phyloP scores from a whole-genome alignment of 2,797 vertebrate species.

The Perodicticus potto region DNA sequence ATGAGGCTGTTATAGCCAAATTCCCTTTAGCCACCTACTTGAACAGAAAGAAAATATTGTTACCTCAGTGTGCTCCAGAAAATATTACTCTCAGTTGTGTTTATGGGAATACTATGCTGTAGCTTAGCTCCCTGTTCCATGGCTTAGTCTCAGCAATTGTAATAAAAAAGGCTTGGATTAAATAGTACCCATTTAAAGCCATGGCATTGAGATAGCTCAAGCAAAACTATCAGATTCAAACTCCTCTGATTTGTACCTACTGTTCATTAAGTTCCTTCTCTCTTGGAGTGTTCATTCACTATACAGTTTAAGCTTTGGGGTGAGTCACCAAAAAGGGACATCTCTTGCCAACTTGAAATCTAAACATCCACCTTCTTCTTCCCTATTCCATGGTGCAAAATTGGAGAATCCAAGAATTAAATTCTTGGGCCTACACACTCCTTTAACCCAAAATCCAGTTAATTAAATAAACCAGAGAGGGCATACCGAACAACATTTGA shows the following conservation, averaged over 20 bases:
- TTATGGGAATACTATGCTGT: slow-evolving; percentile 54
- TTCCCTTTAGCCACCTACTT: slow-evolving; percentile 65
- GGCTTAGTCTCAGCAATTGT: slow-evolving; percentile 66
- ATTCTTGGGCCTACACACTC: neutral
- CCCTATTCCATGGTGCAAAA: slow-evolving; percentile 1
- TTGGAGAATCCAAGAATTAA: neutral
- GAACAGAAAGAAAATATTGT: slow-evolving; percentile 53
- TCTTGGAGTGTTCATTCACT: neutral
- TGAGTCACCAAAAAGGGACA: slow-evolving; percentile 9
- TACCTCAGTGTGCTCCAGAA: neutral
- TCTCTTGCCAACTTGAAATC: neutral
- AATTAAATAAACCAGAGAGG: slow-evolving; percentile 44
- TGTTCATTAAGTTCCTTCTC: slow-evolving; percentile 47
- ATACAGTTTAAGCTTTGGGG: slow-evolving; percentile 48
- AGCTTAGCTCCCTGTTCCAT: slow-evolving; percentile 38
- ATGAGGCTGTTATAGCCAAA: slow-evolving; percentile 65
- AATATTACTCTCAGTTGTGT: slow-evolving; percentile 60
- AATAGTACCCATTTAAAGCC: slow-evolving; percentile 43
- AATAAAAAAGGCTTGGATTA: slow-evolving; percentile 9
- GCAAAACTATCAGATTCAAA: slow-evolving; percentile 28
- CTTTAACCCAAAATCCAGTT: slow-evolving; percentile 15
- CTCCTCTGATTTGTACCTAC: slow-evolving; percentile 10
- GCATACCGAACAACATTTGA: neutral
- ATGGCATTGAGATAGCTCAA: slow-evolving; percentile 33
- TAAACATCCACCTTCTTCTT: neutral